A percentile compares a stretch with the other conserved stretches of the same genome.
These are phyloP conservation scores for Lydus trimaculatus DNA, from an alignment of 2,888 invertebrate genomes.

Conservation along the genomic window DNA sequence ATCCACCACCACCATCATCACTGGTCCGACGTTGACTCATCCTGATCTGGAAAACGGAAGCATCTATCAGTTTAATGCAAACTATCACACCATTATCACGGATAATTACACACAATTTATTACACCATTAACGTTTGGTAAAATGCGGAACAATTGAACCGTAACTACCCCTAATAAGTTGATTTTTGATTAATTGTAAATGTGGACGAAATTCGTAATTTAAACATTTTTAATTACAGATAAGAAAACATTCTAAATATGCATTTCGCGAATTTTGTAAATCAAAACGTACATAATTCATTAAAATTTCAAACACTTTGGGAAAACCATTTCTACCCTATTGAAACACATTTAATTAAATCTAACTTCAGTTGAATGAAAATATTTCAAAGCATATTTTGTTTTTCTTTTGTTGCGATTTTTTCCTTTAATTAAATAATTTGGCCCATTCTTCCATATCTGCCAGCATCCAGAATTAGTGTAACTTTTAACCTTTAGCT, in stretches of 20 bases:
- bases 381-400: too few species aligned
- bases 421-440: neutral
- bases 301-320: neutral
- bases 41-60: conserved; percentile 48
- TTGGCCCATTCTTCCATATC: neutral
- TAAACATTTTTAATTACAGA: neutral
- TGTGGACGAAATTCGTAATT: neutral
- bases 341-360: neutral
- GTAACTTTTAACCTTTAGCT: neutral
- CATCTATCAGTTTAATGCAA: conserved; percentile 2
- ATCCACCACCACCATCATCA: conserved; percentile 52
- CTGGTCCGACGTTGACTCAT: conserved; percentile 49
- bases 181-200: neutral
- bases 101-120: neutral
- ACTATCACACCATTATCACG: neutral
- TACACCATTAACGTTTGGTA: neutral
- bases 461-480: neutral
- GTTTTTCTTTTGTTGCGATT: too few species aligned
- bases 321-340: neutral
- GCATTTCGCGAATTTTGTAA: neutral
- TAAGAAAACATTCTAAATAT: neutral
- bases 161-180: neutral
- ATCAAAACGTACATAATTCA: neutral
- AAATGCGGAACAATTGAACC: neutral
- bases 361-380: neutral